Percentiles rank a stretch among this genome's conserved stretches.
These are phyloP conservation scores for Pocillopora grandis DNA, from an alignment of 92 coral and sea anemone species.

Conservation along the genomic window DNA sequence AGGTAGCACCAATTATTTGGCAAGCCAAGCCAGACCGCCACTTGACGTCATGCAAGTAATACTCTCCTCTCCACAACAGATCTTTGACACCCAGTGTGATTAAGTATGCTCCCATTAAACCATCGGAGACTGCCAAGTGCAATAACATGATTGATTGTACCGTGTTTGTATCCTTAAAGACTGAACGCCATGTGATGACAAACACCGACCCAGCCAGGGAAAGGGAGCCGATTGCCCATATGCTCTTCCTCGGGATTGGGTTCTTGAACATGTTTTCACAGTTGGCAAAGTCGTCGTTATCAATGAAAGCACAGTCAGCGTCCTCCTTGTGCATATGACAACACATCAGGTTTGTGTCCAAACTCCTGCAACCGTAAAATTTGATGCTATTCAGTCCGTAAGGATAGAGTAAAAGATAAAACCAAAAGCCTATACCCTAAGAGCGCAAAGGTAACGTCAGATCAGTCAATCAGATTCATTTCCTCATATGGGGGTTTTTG, in stretches of 20 bases:
- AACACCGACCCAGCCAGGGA: conserved; percentile 73
- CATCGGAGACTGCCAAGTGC: conserved; percentile 80
- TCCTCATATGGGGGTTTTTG: no score
- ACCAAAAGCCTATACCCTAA: no score
- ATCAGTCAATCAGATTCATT: no score
- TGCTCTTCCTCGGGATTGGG: no score
- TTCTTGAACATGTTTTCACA: no score
- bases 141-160: conserved; percentile 28
- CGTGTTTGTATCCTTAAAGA: conserved; percentile 53
- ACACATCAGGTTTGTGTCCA: not conserved
- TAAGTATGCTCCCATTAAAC: conserved; percentile 73
- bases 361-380: not conserved
- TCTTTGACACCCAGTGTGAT: conserved; percentile 70
- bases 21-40: conserved; percentile 28
- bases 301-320: no score
- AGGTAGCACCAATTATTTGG: no score
- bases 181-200: conserved; percentile 74
- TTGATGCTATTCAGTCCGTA: no score
- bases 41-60: conserved; percentile 22
- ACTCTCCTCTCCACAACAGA: conserved; percentile 60
- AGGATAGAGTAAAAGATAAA: not conserved
- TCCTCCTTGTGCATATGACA: no score
- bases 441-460: no score
- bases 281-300: no score
- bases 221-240: conserved; percentile 83